Percentiles rank a stretch among this genome's conserved stretches.
Evolutionary conservation across 2,113 vertebrate species (phyloP).

Genomic region (Gasterosteus nipponicus): DNA sequence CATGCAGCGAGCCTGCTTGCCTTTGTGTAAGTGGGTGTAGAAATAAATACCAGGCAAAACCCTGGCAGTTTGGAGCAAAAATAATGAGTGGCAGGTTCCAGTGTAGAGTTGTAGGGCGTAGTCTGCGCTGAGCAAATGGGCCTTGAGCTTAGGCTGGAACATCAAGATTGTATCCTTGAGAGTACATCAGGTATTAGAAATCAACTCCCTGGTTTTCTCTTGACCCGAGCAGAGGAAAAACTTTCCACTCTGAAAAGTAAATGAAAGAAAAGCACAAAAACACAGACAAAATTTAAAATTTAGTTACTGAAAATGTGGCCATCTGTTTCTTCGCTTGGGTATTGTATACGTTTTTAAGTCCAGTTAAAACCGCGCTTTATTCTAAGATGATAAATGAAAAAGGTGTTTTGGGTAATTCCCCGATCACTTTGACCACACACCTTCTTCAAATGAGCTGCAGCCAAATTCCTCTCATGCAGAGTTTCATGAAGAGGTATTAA

Average conservation of each 20-base stretch:
- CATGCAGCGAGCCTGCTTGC: not conserved
- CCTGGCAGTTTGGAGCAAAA: conserved; percentile 2
- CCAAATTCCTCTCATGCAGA: conserved; percentile 28
- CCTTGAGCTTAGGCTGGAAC: conserved; percentile 34
- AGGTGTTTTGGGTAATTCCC: conserved; percentile 15
- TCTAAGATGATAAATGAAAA: conserved; percentile 22
- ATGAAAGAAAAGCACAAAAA: not conserved
- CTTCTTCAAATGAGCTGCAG: conserved; percentile 32
- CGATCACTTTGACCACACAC: not conserved
- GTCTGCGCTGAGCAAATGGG: conserved; percentile 42
- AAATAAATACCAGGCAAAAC: conserved; percentile 40
- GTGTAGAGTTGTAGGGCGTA: conserved; percentile 32
- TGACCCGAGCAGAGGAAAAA: conserved; percentile 11
- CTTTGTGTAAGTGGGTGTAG: not conserved
- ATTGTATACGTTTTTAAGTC: not conserved
- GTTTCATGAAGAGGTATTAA: conserved; percentile 25
- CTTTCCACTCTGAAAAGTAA: not conserved
- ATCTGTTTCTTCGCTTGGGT: not conserved
- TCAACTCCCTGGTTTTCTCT: not conserved
- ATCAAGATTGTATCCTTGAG: conserved; percentile 54
- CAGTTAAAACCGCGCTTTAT: not conserved
- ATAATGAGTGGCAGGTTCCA: conserved; percentile 34
- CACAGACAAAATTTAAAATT: too few species aligned
- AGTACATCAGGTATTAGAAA: conserved; percentile 28
- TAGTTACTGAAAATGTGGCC: not conserved